Evolutionary conservation across 2,888 invertebrate genomes (phyloP).

Genomic region (Cephus sareptanus): DNA sequence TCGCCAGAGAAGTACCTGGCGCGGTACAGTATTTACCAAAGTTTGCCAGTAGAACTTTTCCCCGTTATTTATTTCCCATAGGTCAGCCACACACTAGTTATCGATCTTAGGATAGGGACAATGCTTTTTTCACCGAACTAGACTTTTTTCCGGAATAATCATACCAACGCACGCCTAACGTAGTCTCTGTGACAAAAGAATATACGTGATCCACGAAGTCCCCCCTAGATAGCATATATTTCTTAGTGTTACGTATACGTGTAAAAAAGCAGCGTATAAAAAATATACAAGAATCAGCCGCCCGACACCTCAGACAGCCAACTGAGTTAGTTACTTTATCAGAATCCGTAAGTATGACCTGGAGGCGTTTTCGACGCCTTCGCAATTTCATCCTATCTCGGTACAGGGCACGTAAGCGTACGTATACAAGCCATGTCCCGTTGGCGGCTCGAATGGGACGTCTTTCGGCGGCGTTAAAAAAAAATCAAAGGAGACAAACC

Average conservation of each 20-base stretch:
- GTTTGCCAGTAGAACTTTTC: not conserved
- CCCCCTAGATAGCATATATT: too few species aligned
- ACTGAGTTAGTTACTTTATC: not conserved
- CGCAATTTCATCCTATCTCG: not conserved
- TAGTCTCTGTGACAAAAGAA: not conserved
- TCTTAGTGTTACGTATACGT: not conserved
- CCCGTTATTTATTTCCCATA: not conserved
- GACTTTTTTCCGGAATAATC: not conserved
- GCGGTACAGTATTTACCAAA: not conserved
- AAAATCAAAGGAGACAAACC: conserved; percentile 26
- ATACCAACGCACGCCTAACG: not conserved
- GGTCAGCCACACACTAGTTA: not conserved
- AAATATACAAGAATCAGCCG: not conserved
- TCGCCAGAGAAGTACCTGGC: not conserved
- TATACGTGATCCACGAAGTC: not conserved
- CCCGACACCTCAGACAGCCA: not conserved
- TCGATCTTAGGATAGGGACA: not conserved
- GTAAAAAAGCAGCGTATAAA: too few species aligned
- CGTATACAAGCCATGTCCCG: not conserved
- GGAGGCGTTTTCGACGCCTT: not conserved
- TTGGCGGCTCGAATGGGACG: not conserved
- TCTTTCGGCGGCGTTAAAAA: not conserved
- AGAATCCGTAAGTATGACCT: not conserved
- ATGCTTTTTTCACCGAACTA: not conserved
- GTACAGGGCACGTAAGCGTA: not conserved